Evolutionary conservation across 2,797 vertebrate species (phyloP).

Genomic region (Pitangus sulphuratus): DNA sequence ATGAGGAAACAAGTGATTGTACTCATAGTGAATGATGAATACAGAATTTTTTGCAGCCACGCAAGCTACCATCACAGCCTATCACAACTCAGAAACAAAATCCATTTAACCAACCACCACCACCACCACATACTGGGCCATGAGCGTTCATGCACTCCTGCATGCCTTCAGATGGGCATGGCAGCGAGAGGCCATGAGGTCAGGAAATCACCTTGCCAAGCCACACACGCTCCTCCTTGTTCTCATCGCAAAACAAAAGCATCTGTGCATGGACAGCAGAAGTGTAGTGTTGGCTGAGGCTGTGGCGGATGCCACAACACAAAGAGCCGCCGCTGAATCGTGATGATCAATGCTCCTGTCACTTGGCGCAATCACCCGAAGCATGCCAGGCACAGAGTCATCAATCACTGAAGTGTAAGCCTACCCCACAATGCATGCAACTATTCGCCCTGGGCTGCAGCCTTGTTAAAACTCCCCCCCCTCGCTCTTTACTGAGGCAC

Average conservation of each 20-base stretch:
- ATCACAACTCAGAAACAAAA: background rate
- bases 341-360: slow-evolving; percentile 57
- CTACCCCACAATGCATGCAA: background rate
- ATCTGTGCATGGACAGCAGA: accelerated
- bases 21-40: background rate
- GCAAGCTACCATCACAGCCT: background rate
- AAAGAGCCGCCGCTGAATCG: background rate
- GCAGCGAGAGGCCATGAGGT: accelerated
- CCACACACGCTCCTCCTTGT: accelerated
- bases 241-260: background rate
- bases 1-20: background rate
- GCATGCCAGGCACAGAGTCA: background rate
- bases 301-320: background rate
- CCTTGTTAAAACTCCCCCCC: background rate
- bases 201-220: background rate
- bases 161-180: accelerated
- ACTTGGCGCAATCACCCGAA: background rate
- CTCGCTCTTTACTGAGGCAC: background rate
- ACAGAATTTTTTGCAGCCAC: background rate
- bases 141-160: accelerated
- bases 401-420: slow-evolving; percentile 12
- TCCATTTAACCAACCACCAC: background rate
- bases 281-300: accelerated
- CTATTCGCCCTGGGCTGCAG: background rate
- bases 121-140: accelerated